Evolutionary conservation across 2,888 invertebrate species (phyloP), one percentile per base, ranked within the genome.

Genomic region (Augochlorella aurata): DNA sequence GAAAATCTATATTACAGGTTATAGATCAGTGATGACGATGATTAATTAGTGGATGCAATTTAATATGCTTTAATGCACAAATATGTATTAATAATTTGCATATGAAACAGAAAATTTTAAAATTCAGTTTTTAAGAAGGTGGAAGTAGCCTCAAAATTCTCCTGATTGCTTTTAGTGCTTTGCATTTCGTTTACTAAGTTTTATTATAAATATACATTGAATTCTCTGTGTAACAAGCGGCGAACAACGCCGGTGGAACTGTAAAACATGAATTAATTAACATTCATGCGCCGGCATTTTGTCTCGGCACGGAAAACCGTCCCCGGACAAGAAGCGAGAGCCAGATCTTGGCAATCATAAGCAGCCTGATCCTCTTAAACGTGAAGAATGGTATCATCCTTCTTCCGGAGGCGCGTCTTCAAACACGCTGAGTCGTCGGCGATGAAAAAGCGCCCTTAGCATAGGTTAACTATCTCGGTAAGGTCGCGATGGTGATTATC

Each of bases 301-400:
- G 38, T 44, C 5, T 5, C 8, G 14, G 24, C 8, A n/a, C 45
- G 47, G 38, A 24, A 69, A 72, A 69, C 66, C 52, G n/a, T 63
- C 45, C 29, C 16, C 21, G 14, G 61, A 21, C 16, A 45, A 61
- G 29, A 63, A 71, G 18, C 38, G 49, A 24, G 61, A 70, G 68
- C 58, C 44, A 69, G 82, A 70, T 84, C 82, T 82, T 77, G 82
- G 79, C 82, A 85, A 85, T 87, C 87, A 87, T 87, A 87, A 88
- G 87, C 85, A 85, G 83, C 61, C 85, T 85, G 84, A 89, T 88
- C 89, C 85, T 89, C 88, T 89, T 89, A 89, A 84, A 87, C 71
- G 78, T 84, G 84, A 89, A 88, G 87, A 87, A 89, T 88, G 84
- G 83, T 85, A 84, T 76, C 80, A 75, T 83, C 67, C 70, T 83